Conservation (phyloP, 1,140 invertebrate genomes). For the Zaprionus nigranus region DNA sequence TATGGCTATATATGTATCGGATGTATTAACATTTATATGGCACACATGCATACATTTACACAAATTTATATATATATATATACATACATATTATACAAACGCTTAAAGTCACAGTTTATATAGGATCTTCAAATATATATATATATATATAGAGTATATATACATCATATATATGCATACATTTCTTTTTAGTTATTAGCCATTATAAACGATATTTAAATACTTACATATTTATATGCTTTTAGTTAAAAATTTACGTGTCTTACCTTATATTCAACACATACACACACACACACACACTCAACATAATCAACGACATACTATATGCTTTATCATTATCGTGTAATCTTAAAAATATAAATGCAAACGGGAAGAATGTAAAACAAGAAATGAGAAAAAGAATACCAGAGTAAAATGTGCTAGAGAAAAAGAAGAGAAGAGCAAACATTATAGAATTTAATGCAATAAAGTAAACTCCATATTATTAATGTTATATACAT, state of each 20-base stretch:
- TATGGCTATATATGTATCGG: constrained; percentile 36
- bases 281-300: constrained; percentile 40
- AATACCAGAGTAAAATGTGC: constrained; percentile 52
- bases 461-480: constrained; percentile 66
- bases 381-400: constrained; percentile 22
- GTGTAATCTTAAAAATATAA: constrained; percentile 46
- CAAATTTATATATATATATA: constrained; percentile 26
- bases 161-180: constrained; percentile 31
- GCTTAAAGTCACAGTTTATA: constrained; percentile 55
- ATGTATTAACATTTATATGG: constrained; percentile 63
- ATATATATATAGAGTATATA: constrained; percentile 27
- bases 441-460: constrained; percentile 39
- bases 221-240: constrained; percentile 59
- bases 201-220: constrained; percentile 52
- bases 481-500: constrained; percentile 69
- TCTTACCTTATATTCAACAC: constrained; percentile 59
- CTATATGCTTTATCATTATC: constrained; percentile 67
- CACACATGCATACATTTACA: constrained; percentile 48
- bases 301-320: constrained; percentile 73
- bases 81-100: constrained; percentile 33
- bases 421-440: constrained; percentile 27
- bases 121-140: constrained; percentile 51
- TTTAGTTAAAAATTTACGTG: constrained; percentile 74
- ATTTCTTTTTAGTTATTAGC: constrained; percentile 62
- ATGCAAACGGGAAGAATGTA: constrained; percentile 29